Evolutionary conservation across 1,140 invertebrate species (phyloP), one percentile per base, ranked within the genome.

Genomic region (Formica selysi): DNA sequence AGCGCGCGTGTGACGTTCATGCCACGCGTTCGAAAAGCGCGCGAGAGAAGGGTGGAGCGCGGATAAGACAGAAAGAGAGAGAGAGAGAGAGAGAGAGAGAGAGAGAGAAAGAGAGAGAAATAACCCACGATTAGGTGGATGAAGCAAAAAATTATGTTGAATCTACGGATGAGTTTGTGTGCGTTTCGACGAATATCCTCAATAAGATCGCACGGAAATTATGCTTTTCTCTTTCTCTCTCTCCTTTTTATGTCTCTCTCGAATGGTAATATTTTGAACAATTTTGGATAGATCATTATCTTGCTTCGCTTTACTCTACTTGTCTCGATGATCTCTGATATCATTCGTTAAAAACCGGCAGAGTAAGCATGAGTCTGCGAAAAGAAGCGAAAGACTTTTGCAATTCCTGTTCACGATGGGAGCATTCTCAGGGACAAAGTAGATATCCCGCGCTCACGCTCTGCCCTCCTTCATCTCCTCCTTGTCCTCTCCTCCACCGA

Each of bases 1-100:
- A 51, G 61, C 78, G 79, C 71, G 67, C 86, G 57, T 80, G 78
- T 59, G 32, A 86, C 65, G 78, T 76, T 85, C n/a, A 57, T 73
- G 54, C 74, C 67, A 57, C 81, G 86, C 68, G 86, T 88, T 91
- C 86, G 89, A 91, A 91, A 91, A 88, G 86, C 89, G 89, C 89
- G 89, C 89, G 89, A 76, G 83, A 86, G 86, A 68, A 80, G 88
- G 89, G 57, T 89, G 62, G 65, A n/a, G n/a, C 54, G 54, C 36
- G n/a, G 2, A 32, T 29, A 32, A 73, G 26, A 10, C 0, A 41
- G 57, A 76, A 16, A 19, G 26, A 32, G 22, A 22, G 22, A 22
- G 22, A 22, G 22, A 22, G 22, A 22, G 22, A 22, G 38, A 76
- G 71, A 38, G 71, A 22, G 32, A 29, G 71, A 10, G 36, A 54